Evolutionary conservation across 2,797 vertebrate genomes (phyloP).

Genomic region (Pangasius macronema): DNA sequence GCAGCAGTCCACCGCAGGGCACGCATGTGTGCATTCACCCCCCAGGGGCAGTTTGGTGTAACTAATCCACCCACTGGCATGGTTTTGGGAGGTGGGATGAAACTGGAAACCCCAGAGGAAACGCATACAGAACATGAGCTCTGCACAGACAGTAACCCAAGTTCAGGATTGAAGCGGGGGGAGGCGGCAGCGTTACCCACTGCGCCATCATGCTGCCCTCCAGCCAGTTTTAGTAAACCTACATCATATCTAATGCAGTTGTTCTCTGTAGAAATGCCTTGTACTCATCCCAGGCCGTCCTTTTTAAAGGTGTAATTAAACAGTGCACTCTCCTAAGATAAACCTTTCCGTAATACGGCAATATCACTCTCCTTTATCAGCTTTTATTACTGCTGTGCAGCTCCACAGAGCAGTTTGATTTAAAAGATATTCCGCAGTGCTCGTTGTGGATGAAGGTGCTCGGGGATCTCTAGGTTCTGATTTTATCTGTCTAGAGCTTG

Average conservation of each 20-base stretch:
- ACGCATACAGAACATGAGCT: neutral
- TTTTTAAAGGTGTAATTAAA: slow-evolving; percentile 47
- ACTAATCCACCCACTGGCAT: neutral
- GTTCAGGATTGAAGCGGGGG: neutral
- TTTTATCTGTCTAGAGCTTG: slow-evolving; percentile 48
- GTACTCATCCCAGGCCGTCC: slow-evolving; percentile 28
- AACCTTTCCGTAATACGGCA: slow-evolving; percentile 24
- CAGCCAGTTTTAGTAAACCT: neutral
- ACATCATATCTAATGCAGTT: slow-evolving; percentile 1
- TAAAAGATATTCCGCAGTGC: slow-evolving; percentile 56
- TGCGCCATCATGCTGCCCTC: neutral
- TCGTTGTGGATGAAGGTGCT: slow-evolving; percentile 53
- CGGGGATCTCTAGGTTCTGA: slow-evolving; percentile 43
- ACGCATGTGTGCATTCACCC: neutral
- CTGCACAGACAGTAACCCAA: neutral
- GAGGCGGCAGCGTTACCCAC: neutral
- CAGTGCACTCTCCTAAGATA: slow-evolving; percentile 33
- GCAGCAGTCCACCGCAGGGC: neutral
- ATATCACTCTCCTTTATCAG: slow-evolving; percentile 25
- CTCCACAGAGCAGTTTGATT: slow-evolving; percentile 52
- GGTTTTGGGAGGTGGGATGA: neutral
- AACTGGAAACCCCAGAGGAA: neutral
- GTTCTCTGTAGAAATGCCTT: slow-evolving; percentile 39
- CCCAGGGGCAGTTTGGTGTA: neutral
- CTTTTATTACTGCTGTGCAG: slow-evolving; percentile 37